A percentile compares a stretch with the other conserved stretches of the same genome.
phyloP scores from a whole-genome alignment of 2,888 invertebrate genomes.

The Oxycera nigricornis region DNA sequence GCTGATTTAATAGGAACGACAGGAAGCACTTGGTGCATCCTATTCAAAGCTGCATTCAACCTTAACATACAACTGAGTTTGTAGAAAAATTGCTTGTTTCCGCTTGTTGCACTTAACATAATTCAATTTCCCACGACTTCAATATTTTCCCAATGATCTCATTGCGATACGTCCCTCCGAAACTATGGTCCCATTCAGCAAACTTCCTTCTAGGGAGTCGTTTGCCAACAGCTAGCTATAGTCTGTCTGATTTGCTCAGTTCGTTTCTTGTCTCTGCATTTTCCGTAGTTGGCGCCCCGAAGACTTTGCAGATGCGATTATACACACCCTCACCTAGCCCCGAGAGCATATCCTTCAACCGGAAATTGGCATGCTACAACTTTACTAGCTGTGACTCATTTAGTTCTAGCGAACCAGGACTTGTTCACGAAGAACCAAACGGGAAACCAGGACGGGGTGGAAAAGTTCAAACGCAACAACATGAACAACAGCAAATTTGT shows the following conservation, averaged over 20 bases:
- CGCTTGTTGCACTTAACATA: neutral
- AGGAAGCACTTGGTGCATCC: no score
- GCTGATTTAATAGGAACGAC: no score
- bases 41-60: no score
- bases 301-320: neutral
- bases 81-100: neutral
- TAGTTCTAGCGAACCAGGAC: neutral
- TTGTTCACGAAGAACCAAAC: neutral
- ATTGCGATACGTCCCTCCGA: neutral
- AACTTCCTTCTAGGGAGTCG: neutral
- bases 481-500: neutral
- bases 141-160: neutral
- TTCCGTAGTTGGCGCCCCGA: neutral
- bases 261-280: neutral
- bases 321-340: neutral
- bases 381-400: slow-evolving; percentile 4
- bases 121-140: neutral
- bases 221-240: slow-evolving; percentile 2
- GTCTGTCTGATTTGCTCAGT: neutral
- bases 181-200: neutral
- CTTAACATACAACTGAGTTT: no score
- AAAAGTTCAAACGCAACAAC: neutral
- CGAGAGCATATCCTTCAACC: neutral
- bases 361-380: neutral
- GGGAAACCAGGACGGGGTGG: neutral